Percentiles rank a stretch among this genome's conserved stretches.
Conservation (phyloP, 1,140 invertebrate genomes). For the Condylostylus longicornis region DNA sequence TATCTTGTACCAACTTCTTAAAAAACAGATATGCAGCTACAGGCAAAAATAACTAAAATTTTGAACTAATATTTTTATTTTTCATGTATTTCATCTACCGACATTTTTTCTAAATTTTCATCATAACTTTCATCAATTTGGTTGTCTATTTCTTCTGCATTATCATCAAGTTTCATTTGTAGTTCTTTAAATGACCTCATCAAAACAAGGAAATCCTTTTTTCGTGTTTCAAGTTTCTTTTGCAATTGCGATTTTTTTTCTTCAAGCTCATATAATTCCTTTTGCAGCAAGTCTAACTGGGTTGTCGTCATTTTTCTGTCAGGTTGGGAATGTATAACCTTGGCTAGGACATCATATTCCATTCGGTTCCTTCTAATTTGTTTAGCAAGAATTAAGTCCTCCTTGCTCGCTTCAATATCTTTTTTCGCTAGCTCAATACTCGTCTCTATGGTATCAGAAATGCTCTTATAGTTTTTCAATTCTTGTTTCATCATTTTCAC, state of each 20-base stretch:
- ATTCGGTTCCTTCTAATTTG: conserved; percentile 73
- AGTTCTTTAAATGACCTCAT: conserved; percentile 65
- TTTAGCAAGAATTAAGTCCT: conserved; percentile 62
- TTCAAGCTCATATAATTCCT: conserved; percentile 51
- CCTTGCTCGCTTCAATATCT: conserved; percentile 59
- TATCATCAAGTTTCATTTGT: conserved; percentile 53
- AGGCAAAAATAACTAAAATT: no score
- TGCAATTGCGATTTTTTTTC: conserved; percentile 55
- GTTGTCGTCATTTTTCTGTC: conserved; percentile 69
- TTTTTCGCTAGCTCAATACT: conserved; percentile 59
- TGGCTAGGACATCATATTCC: conserved; percentile 85
- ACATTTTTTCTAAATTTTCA: no score
- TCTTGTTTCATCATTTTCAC: conserved; percentile 71
- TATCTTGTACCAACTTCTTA: no score
- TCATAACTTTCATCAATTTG: no score
- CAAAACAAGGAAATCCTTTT: conserved; percentile 80
- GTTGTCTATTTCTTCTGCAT: no score
- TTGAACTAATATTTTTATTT: no score
- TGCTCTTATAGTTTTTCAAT: conserved; percentile 64
- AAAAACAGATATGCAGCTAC: no score
- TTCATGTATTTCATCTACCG: no score
- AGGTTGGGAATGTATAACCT: conserved; percentile 78
- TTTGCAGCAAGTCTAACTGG: conserved; percentile 54
- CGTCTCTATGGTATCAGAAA: conserved; percentile 59
- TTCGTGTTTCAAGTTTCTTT: conserved; percentile 59